These are phyloP conservation scores for Arrhopalites spinosus DNA, from an alignment of 2,888 invertebrate genomes.

Conservation along the genomic window DNA sequence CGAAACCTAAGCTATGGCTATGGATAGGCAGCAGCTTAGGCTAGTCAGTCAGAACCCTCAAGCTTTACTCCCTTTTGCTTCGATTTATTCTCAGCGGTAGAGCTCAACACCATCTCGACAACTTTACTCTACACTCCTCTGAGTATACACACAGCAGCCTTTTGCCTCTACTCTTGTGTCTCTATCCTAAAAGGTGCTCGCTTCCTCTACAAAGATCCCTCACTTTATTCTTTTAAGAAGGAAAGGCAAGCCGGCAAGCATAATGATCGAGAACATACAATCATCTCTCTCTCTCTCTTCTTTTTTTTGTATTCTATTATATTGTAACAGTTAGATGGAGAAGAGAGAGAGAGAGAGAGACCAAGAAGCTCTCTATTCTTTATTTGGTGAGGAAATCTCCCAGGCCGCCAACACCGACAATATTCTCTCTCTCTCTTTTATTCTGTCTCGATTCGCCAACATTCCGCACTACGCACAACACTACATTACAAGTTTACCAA, in stretches of 20 bases:
- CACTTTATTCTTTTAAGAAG: neutral
- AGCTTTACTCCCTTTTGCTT: neutral
- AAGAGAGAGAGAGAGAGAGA: too few relatives aligned
- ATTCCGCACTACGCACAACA: neutral
- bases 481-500: conserved; percentile 18
- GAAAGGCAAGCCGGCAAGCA: neutral
- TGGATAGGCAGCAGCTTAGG: neutral
- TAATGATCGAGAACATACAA: neutral
- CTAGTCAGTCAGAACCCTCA: too few relatives aligned
- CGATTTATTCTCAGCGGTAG: neutral
- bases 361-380: neutral
- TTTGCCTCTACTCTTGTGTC: too few relatives aligned
- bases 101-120: neutral
- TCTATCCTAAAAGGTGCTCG: neutral
- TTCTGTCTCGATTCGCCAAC: neutral
- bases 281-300: neutral
- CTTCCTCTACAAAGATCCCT: neutral
- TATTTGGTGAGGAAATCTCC: neutral
- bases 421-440: too few relatives aligned
- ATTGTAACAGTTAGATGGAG: too few relatives aligned
- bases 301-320: neutral
- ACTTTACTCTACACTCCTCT: conserved; percentile 2
- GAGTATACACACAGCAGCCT: too few relatives aligned
- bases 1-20: too few relatives aligned
- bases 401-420: too few relatives aligned